Percentiles rank a stretch among this genome's conserved stretches.
These are phyloP conservation scores for Cryptoleucopteryx plumbea DNA, from an alignment of 2,113 vertebrate genomes.

Conservation along the genomic window DNA sequence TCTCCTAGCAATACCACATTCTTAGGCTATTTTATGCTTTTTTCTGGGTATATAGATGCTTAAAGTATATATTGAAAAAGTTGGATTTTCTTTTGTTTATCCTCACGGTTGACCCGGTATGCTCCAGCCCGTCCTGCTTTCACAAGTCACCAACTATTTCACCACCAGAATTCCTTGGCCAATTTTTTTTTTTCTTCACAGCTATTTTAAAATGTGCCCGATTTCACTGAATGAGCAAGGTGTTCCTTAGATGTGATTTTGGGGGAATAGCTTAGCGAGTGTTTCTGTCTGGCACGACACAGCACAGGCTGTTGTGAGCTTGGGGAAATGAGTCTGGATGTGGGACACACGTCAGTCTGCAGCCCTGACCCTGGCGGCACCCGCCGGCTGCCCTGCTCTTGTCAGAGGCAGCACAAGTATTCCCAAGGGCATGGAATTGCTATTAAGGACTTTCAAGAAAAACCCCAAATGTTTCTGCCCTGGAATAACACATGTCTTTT, in stretches of 20 bases:
- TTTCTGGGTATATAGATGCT: background rate
- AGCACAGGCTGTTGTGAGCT: background rate
- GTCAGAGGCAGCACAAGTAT: rapidly evolving
- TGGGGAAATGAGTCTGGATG: background rate
- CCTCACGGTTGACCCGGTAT: background rate
- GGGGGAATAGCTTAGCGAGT: slow-evolving; percentile 52
- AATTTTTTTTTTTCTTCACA: background rate
- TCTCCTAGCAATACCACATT: background rate
- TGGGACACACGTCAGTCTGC: background rate
- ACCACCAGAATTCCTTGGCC: background rate
- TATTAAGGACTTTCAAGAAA: background rate
- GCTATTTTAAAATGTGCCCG: slow-evolving; percentile 28
- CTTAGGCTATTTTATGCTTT: background rate
- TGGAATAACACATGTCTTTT: background rate
- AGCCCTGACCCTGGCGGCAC: background rate
- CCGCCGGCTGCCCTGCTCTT: background rate
- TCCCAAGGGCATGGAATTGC: background rate
- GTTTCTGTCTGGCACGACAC: slow-evolving; percentile 36
- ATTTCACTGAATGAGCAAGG: slow-evolving; percentile 54
- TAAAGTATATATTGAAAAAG: background rate
- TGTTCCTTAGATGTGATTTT: background rate
- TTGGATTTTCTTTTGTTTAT: background rate
- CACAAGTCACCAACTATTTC: slow-evolving; percentile 3
- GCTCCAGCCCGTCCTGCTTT: background rate
- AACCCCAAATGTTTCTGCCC: background rate